Base-by-base conservation (phyloP, 2,888 invertebrate genomes). In the Odontomyia ornata region DNA sequence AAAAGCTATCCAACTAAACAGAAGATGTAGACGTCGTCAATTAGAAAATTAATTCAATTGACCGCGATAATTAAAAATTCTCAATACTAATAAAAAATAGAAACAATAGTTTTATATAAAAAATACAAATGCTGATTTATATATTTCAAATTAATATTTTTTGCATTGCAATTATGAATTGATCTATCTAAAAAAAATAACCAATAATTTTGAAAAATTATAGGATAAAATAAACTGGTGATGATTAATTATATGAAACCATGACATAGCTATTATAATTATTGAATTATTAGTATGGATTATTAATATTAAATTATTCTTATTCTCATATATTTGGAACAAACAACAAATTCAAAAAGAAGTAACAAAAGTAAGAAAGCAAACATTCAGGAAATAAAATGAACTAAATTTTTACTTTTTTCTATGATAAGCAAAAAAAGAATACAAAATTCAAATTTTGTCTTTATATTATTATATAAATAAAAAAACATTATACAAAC, bases 371-470 rank as follows among this genome's bases (percentile, higher is more conserved):
- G 52, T 18, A 52, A 9, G 15, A 52, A 60, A 60, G 25, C 21
- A 60, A 21, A 65, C 21, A 69, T 69, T 69, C 69, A 69, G 69
- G 69, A 72, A 72, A 52, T 57, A 56, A 75, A 60, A 75, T n/a
- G 23, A 46, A 46, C 43, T n/a, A 47, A 64, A 75, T 27, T 47
- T 75, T 46, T 64, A 27, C 46, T 62, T 64, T 64, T 64, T 64
- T 46, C 28, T 60, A 75, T 47, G 11, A 64, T 46, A n/a, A 64
- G 46, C 62, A 60, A n/a, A n/a, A n/a, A n/a, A 43, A 30, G 25
- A 75, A 43, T 25, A 69, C 13, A 65, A 72, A 56, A 73, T 11
- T 60, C 30, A 36, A 36, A 73, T 57, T 11, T 73, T 57, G 21
- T 73, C 73, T 73, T 73, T 72, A 72, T 18, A 57, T 18, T 25